These are phyloP conservation scores for Pteruthius melanotis DNA, from an alignment of 2,113 vertebrate species.

Conservation along the genomic window DNA sequence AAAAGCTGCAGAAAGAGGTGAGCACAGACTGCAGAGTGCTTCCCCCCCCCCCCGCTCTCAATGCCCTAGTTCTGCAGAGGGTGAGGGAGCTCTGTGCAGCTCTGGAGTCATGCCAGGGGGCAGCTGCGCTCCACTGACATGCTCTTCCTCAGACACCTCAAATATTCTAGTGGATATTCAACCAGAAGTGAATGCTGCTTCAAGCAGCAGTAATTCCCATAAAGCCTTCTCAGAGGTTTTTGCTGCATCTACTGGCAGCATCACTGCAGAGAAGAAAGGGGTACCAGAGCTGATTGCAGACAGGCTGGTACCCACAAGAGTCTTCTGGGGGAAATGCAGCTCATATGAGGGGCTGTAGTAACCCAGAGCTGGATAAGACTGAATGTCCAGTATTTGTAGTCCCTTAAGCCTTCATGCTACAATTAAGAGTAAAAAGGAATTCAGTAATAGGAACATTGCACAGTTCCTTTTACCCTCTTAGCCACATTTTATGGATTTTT, in stretches of 20 bases:
- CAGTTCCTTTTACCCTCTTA: not conserved
- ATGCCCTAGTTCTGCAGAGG: constrained; percentile 23
- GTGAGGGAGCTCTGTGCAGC: not conserved
- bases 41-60: not conserved
- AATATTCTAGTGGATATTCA: constrained; percentile 1
- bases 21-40: constrained; percentile 11
- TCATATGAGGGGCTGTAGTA: not conserved
- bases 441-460: not conserved
- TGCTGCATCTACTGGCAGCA: not conserved
- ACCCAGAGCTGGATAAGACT: not conserved
- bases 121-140: not conserved
- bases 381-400: not conserved
- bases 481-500: not conserved
- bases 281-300: not conserved
- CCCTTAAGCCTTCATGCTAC: not conserved
- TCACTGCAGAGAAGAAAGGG: not conserved
- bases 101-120: constrained; percentile 15
- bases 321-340: not conserved
- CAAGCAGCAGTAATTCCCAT: constrained; percentile 17
- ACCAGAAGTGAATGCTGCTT: constrained; percentile 25
- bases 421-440: not conserved
- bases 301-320: not conserved
- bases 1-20: constrained; percentile 57
- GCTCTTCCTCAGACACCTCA: constrained; percentile 10
- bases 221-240: not conserved